Evolutionary conservation across 2,113 vertebrate genomes (phyloP).

Genomic region (Phalacrocorax pelagicus): DNA sequence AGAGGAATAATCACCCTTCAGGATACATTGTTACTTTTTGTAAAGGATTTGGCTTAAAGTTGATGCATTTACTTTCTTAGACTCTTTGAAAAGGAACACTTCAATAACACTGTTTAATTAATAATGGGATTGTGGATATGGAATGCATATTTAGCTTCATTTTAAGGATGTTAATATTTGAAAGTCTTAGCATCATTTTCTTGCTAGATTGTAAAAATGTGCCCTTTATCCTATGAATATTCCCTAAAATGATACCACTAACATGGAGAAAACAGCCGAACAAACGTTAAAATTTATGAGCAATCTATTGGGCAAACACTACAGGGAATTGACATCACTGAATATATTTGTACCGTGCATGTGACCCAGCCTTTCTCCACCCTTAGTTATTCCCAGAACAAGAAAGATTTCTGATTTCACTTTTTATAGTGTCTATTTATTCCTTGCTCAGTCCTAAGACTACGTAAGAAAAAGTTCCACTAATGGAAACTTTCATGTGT

Average conservation of each 20-base stretch:
- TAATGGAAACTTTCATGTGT: background rate
- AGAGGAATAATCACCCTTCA: background rate
- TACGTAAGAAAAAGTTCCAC: background rate
- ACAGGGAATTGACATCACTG: background rate
- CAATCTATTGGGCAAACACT: conserved; percentile 9
- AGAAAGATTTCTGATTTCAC: background rate
- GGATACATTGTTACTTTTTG: background rate
- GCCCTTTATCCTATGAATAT: background rate
- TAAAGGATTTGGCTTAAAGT: background rate
- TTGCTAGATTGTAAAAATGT: conserved; percentile 1
- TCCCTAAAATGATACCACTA: background rate
- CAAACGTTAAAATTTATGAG: conserved; percentile 11
- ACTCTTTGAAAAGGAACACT: background rate
- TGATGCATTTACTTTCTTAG: background rate
- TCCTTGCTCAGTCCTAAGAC: background rate
- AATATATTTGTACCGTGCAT: background rate
- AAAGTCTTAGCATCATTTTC: background rate
- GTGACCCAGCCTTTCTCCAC: background rate
- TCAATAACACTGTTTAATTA: background rate
- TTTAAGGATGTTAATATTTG: conserved; percentile 1
- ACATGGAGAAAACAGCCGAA: background rate
- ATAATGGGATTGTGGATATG: background rate
- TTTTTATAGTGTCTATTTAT: background rate
- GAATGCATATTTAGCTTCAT: background rate
- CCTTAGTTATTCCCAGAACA: background rate